phyloP scores from a whole-genome alignment of 2,797 vertebrate genomes.

The Dromococcyx pavoninus region DNA sequence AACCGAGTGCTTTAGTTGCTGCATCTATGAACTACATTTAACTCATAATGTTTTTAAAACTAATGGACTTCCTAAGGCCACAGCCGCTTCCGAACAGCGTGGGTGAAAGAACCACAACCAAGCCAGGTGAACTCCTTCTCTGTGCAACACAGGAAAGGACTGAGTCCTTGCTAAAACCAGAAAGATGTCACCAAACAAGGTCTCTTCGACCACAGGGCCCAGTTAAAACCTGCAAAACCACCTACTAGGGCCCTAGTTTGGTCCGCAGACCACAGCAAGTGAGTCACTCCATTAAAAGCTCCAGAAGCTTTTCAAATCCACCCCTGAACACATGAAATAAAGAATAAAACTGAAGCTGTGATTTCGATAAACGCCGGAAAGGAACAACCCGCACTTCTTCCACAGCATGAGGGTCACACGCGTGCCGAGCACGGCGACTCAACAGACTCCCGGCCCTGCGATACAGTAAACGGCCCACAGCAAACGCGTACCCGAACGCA shows the following conservation, averaged over 20 bases:
- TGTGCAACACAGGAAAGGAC: background rate
- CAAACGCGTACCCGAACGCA: background rate
- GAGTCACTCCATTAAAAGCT: background rate
- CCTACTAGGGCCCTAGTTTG: background rate
- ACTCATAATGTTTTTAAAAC: background rate
- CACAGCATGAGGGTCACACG: fast-evolving
- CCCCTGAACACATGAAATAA: fast-evolving
- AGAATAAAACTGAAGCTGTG: background rate
- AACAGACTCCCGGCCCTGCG: background rate
- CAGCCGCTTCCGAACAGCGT: background rate
- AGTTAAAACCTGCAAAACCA: constrained; percentile 8
- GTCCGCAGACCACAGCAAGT: background rate
- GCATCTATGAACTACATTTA: background rate
- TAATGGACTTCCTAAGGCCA: background rate
- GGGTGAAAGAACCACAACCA: background rate
- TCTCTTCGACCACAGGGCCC: background rate
- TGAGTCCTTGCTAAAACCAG: background rate
- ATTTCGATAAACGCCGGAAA: background rate
- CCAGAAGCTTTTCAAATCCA: background rate
- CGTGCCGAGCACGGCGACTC: fast-evolving
- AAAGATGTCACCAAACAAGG: constrained; percentile 3
- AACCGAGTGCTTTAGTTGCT: background rate
- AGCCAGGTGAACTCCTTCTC: background rate
- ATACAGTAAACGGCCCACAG: fast-evolving
- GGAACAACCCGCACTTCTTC: fast-evolving